Percentiles rank a stretch among this genome's conserved stretches.
Conservation (phyloP, 2,113 vertebrate species). For the Taurulus bubalis region DNA sequence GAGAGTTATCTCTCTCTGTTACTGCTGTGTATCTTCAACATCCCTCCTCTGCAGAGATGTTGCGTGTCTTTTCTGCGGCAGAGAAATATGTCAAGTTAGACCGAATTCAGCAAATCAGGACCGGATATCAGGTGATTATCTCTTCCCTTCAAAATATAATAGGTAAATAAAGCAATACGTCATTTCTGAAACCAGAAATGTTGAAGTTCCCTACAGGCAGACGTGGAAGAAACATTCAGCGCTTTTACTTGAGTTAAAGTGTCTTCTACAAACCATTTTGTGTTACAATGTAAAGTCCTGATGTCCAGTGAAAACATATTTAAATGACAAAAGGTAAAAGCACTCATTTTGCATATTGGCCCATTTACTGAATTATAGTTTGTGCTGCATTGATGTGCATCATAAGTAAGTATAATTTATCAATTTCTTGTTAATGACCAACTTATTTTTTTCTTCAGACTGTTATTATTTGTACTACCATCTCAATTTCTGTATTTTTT, state of each 20-base stretch:
- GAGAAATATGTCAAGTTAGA: neutral
- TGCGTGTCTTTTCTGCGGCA: slow-evolving; percentile 56
- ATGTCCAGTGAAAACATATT: neutral
- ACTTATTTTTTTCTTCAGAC: too few relatives aligned
- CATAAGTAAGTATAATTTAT: too few relatives aligned
- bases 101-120: neutral
- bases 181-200: neutral
- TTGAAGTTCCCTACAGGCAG: too few relatives aligned
- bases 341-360: neutral
- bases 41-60: slow-evolving; percentile 47
- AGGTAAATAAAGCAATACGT: neutral
- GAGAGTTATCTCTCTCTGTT: neutral
- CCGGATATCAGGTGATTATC: slow-evolving; percentile 21
- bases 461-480: too few relatives aligned
- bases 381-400: too few relatives aligned
- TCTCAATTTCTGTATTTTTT: too few relatives aligned
- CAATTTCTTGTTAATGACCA: too few relatives aligned
- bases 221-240: too few relatives aligned
- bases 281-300: neutral
- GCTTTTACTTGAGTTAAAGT: neutral
- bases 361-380: too few relatives aligned
- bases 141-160: slow-evolving; percentile 40
- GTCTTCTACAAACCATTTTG: neutral
- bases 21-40: neutral
- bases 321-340: too few relatives aligned